Evolutionary conservation across 2,113 vertebrate species (phyloP), one percentile per base, ranked within the genome.

Genomic region (Salvelinus fontinalis): DNA sequence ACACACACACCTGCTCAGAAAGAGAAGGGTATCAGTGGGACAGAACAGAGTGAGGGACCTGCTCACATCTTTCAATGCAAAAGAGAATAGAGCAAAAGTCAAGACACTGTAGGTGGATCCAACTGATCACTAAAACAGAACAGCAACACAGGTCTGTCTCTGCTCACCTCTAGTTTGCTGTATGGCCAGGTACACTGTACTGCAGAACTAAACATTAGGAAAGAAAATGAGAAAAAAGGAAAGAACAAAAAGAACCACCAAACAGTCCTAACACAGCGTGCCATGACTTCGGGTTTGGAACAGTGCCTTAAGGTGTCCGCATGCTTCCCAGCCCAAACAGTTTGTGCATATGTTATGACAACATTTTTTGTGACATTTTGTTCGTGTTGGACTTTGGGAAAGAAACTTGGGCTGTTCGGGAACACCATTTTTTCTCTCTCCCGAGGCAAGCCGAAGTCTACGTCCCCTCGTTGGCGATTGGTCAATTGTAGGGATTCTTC

Each of bases 151-250:
- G 92, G 86, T 92, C 94, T 91, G 89, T 94, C 94, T 95, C 89
- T 93, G 96, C 97, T 98, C 97, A 98, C 97, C 97, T 99, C 92
- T 93, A 96, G 91, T 95, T 95, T 95, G 91, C 74, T 79, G 91
- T 87, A 89, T 83, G 87, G 94, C 95, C 94, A 94, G 94, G 95
- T 95, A 95, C 95, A 96, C 95, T 95, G 92, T 89, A 94, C 92
- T 89, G 92, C 90, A 90, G 90, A 80, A 86, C 91, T 91, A 89
- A 89, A 92, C 91, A 92, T 81, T 86, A 44, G 39, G 39, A 44
- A 44, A 44, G 39, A 44, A 44, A 44, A 44, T 0, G 39, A 11
- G 94, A n/a, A 26, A 66, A 13, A 26, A 66, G 29, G 26, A 14
- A 66, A 4, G 64, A 85, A 92, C 89, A 81, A 84, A 89, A 84